Conservation (phyloP, 2,113 vertebrate genomes). For the Rhodinocichla rosea region DNA sequence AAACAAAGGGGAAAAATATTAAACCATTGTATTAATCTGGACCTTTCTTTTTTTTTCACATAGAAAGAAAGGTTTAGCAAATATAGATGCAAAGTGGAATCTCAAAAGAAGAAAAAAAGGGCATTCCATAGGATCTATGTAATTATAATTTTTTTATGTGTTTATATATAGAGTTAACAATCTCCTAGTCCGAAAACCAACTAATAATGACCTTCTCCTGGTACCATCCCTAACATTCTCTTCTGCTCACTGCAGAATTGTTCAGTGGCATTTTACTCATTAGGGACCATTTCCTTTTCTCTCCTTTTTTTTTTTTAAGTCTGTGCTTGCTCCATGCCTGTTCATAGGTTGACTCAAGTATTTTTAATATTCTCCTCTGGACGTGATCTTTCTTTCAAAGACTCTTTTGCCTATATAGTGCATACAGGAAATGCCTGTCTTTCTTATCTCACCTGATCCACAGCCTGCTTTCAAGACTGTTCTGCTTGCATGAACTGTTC, state of each 20-base stretch:
- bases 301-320: rapidly evolving
- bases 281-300: background rate
- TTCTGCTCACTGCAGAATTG: background rate
- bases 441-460: background rate
- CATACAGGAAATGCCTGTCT: background rate
- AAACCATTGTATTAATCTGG: background rate
- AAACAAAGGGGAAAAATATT: background rate
- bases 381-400: background rate
- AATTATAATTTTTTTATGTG: background rate
- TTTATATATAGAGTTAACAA: background rate
- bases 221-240: background rate
- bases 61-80: background rate
- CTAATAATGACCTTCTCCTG: rapidly evolving
- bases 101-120: background rate
- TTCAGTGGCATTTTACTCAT: background rate
- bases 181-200: background rate
- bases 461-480: background rate
- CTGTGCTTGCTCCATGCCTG: background rate
- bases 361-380: background rate
- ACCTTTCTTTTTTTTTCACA: background rate
- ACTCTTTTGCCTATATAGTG: background rate
- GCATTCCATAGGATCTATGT: rapidly evolving
- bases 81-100: background rate
- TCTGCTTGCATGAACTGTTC: background rate
- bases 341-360: background rate